Evolutionary conservation across 2,888 invertebrate species (phyloP).

Genomic region (Nomada fucata): DNA sequence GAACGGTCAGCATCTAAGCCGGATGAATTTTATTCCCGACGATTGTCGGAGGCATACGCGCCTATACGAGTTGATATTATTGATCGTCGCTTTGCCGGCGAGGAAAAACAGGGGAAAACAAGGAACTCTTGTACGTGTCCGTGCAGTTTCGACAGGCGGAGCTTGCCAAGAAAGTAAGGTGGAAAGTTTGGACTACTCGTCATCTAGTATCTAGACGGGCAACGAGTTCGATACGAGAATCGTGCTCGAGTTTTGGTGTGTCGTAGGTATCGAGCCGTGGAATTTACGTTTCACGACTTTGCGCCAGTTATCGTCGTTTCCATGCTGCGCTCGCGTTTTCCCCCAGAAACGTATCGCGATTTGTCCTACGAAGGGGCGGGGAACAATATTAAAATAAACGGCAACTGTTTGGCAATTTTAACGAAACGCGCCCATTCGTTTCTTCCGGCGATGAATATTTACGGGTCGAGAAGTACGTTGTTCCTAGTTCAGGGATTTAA

Average conservation of each 20-base stretch:
- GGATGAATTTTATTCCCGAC: background rate
- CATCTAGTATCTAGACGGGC: slow-evolving; percentile 7
- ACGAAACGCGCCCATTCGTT: too few relatives aligned
- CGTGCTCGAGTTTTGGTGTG: slow-evolving; percentile 17
- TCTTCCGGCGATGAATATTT: too few relatives aligned
- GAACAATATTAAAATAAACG: too few relatives aligned
- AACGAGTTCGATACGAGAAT: slow-evolving; percentile 12
- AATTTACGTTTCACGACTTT: slow-evolving; percentile 34
- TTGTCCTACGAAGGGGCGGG: background rate
- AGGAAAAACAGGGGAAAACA: slow-evolving; percentile 10
- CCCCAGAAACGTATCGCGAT: background rate
- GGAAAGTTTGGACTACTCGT: slow-evolving; percentile 31
- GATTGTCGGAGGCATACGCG: background rate
- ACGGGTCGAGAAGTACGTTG: too few relatives aligned
- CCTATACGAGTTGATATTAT: background rate
- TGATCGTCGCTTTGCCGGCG: background rate
- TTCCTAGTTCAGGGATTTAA: too few relatives aligned
- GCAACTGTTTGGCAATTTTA: too few relatives aligned
- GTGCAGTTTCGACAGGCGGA: slow-evolving; percentile 26
- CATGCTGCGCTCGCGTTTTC: background rate
- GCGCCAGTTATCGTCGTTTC: slow-evolving; percentile 4
- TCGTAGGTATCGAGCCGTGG: slow-evolving; percentile 4
- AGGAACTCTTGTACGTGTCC: slow-evolving; percentile 19
- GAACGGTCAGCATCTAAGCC: too few relatives aligned
- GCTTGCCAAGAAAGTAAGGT: slow-evolving; percentile 50